A percentile compares a stretch with the other conserved stretches of the same genome.
Evolutionary conservation across 2,113 vertebrate genomes (phyloP).

Genomic region (Ageneiosus marmoratus): DNA sequence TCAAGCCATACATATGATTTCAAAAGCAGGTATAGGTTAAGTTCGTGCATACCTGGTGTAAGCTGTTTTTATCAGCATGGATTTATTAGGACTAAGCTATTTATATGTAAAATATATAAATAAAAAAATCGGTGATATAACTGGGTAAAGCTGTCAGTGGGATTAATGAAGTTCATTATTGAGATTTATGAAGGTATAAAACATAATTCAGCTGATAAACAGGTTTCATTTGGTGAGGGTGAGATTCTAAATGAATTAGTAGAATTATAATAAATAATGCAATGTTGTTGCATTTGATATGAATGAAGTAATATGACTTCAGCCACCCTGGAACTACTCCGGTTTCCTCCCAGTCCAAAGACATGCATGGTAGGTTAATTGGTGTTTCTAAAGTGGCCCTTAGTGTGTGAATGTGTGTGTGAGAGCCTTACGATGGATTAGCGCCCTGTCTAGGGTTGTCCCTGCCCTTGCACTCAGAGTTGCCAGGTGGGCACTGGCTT

Average conservation of each 20-base stretch:
- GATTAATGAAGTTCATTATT: conserved; percentile 41
- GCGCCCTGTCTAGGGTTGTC: no score
- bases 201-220: conserved; percentile 20
- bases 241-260: conserved; percentile 3
- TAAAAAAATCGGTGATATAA: conserved; percentile 13
- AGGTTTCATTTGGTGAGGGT: conserved; percentile 10
- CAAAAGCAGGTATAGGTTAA: background rate
- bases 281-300: background rate
- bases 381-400: no score
- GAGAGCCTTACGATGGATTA: no score
- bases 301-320: background rate
- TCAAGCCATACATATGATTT: background rate
- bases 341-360: no score
- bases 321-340: background rate
- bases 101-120: background rate
- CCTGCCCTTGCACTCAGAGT: no score
- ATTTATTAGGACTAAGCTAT: background rate
- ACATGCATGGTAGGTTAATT: no score
- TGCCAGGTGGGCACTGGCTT: no score
- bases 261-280: conserved; percentile 1
- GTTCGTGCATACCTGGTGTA: background rate
- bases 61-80: background rate
- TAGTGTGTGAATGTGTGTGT: no score
- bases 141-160: conserved; percentile 31
- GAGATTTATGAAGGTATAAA: conserved; percentile 43